Conservation (phyloP, 2,113 vertebrate species). For the Chroicocephalus ridibundus region DNA sequence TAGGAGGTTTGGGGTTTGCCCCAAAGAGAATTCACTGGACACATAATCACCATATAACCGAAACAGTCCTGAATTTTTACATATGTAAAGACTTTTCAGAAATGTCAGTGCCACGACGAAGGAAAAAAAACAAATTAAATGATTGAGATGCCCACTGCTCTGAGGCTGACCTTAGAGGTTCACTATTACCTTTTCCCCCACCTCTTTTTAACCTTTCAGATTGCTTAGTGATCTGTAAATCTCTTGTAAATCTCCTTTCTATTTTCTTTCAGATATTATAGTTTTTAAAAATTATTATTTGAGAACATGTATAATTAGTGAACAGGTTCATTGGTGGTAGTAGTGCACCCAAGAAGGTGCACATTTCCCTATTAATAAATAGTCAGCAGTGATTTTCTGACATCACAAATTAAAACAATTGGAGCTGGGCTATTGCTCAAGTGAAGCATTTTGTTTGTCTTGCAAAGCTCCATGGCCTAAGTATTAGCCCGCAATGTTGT, state of each 20-base stretch:
- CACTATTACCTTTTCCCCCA: not conserved
- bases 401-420: not conserved
- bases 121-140: not conserved
- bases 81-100: not conserved
- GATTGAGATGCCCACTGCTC: not conserved
- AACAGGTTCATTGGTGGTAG: not conserved
- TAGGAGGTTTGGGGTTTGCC: rapidly evolving
- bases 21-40: not conserved
- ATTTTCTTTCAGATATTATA: not conserved
- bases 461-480: not conserved
- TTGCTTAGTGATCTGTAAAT: not conserved
- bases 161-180: not conserved
- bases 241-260: not conserved
- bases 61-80: not conserved
- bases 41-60: not conserved
- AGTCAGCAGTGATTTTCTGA: constrained; percentile 10
- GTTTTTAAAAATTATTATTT: not conserved
- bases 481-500: not conserved
- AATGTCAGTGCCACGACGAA: not conserved
- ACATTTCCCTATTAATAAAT: not conserved
- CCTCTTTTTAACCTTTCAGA: not conserved
- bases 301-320: not conserved
- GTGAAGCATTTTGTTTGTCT: not conserved
- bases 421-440: not conserved
- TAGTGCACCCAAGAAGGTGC: not conserved